Evolutionary conservation across 1,140 invertebrate genomes (phyloP), one percentile per base, ranked within the genome.

Genomic region (Rhopalosiphum padi): DNA sequence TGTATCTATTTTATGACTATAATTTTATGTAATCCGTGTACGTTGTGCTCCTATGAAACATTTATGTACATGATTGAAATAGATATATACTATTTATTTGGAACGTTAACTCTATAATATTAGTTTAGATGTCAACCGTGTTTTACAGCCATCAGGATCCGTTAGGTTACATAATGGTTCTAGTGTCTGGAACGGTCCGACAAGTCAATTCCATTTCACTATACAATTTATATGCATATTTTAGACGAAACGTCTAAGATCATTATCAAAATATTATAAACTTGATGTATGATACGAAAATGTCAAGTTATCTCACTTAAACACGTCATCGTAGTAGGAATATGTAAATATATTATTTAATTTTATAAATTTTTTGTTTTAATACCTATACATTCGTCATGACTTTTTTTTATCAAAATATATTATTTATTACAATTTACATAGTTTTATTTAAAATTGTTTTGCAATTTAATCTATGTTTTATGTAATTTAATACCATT

Each of bases 51-150:
- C 18, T 35, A 83, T 83, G 22, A 83, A 37, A 37, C 21, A 37
- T 83, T 37, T 83, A 83, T 83, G 21, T 35, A 83, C 35, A 37
- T 37, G 35, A 37, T n/a, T 9, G n/a, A 37, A 83, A 83, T 35
- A 83, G 21, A 83, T 23, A 83, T 37, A 22, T 83, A 83, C 18
- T 83, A 3, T 83, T 83, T 37, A 83, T 83, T 35, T 35, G 0
- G 22, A 83, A 37, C 77, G 7, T 83, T 37, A 37, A 37, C 77
- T 83, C 77, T 21, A 23, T 21, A 18, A 83, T 83, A 83, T 68
- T 68, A 77, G 60, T 77, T 77, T 77, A 23, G 77, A 83, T 83
- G 77, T 83, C 77, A 83, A 83, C 35, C 35, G n/a, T 83, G 77
- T 83, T 37, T 37, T 77, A 77, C 77, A 21, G 18, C 77, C 35